Base-by-base conservation (phyloP, 2,113 vertebrate species). In the Oncorhynchus keta region DNA sequence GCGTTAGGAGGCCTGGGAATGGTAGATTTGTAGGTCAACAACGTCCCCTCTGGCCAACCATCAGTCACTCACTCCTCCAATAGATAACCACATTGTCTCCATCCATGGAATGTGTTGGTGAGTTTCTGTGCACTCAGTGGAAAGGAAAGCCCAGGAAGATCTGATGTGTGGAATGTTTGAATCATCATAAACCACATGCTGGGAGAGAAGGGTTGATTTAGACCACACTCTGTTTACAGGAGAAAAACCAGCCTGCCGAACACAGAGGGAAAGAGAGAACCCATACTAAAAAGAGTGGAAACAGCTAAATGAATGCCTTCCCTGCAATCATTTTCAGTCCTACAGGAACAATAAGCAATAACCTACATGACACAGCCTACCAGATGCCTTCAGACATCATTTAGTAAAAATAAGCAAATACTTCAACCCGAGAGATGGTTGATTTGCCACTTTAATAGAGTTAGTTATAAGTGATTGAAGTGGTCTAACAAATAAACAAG, bases 131-230 rank as follows among this genome's bases (percentile, higher is more conserved):
- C 55, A 57, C 16, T 18, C 4, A 20, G 55, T 62, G 59, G 59
- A 62, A 8, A 90, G 83, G 84, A 89, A 83, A 9, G 70, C 8
- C 13, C 9, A 68, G 70, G 80, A 77, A 64, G 57, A 67, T 62
- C 45, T 81, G 16, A 55, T 18, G 70, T 59, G 28, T 68, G 81
- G 75, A 78, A 80, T 72, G 87, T 92, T 22, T 92, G 90, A 91
- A 86, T 93, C 90, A 94, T 79, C 20, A 16, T 14, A 55, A 55
- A 81, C 85, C 72, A 83, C 90, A 89, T 86, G 88, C 90, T 91
- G 85, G 59, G 89, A 57, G 55, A 87, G 76, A 76, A 66, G 82
- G 79, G 76, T 77, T 22, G 74, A 86, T 83, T 87, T 14, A 66
- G 69, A 79, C 80, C 82, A 84, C 80, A 88, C 14, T 5, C 70